phyloP scores from a whole-genome alignment of 1,140 invertebrate genomes.

The Zelostemma sp. region DNA sequence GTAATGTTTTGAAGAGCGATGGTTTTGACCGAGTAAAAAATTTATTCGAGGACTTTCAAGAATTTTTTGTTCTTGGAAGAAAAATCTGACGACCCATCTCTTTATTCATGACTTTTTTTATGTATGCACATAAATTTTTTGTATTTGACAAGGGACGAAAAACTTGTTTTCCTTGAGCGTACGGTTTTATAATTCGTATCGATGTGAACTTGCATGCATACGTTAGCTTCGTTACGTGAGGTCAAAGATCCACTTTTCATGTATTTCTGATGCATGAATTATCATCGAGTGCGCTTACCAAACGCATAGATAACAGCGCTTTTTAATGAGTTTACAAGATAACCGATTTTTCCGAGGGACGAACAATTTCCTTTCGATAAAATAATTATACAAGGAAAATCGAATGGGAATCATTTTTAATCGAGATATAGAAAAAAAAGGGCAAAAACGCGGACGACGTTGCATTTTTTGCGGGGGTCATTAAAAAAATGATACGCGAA shows the following conservation, averaged over 20 bases:
- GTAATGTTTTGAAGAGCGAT: too few species aligned
- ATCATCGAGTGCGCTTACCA: slow-evolving; percentile 16
- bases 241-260: slow-evolving; percentile 46
- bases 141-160: slow-evolving; percentile 13
- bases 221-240: slow-evolving; percentile 24
- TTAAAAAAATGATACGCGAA: too few species aligned
- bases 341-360: neutral
- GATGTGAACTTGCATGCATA: slow-evolving; percentile 1
- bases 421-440: too few species aligned
- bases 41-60: too few species aligned
- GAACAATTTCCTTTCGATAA: too few species aligned
- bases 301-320: slow-evolving; percentile 2
- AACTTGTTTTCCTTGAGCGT: slow-evolving; percentile 36
- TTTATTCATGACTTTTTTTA: neutral
- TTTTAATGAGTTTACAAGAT: neutral
- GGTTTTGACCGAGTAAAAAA: too few species aligned
- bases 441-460: too few species aligned
- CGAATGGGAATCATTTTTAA: too few species aligned
- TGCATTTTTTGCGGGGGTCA: too few species aligned
- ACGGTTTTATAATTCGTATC: slow-evolving; percentile 19
- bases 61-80: too few species aligned
- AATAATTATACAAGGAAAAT: too few species aligned
- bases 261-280: slow-evolving; percentile 38
- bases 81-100: too few species aligned
- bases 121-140: slow-evolving; percentile 11